Evolutionary conservation across 2,113 vertebrate species (phyloP), one percentile per base, ranked within the genome.

Genomic region (Agelaius phoeniceus): DNA sequence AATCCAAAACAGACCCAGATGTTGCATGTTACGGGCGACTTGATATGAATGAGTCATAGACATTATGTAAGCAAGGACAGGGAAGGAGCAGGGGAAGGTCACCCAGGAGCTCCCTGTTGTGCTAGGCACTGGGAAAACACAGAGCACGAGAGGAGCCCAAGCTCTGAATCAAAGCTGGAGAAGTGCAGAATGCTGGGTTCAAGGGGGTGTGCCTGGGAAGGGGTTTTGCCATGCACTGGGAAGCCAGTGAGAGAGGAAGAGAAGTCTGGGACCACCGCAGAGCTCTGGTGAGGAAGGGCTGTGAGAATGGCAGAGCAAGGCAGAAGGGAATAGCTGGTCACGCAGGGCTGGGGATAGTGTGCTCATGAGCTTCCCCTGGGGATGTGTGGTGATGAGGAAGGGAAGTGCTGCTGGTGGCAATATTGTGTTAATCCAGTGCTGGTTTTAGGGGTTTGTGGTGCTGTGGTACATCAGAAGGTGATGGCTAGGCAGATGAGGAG

Each of bases 241-340:
- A 69, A 39, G 28, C 18, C 63, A 77, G 23, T 13, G 55, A 39
- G 46, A 23, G 44, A 54, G 73, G 73, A 39, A 28, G 46, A 33
- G 27, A 13, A 16, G 15, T 13, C 19, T 46, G 39, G 55, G 27
- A 7, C 3, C 33, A 9, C 13, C 0, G 0, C 48, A 46, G 65
- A 24, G 28, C 28, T 69, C 23, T 23, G 46, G 7, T 69, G n/a
- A 48, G 46, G 65, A 54, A 28, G 48, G 48, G 55, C 48, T 39
- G 48, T n/a, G 74, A 39, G 84, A 44, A 54, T 39, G 55, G 65
- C 48, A 46, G 4, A 46, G 7, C 33, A 23, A 54, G 55, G 55
- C 55, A 54, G 55, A 78, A 62, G 15, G 63, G 55, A 62, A 28
- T 10, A 39, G 33, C 46, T 69, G 73, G 12, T 33, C 31, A 15